Evolutionary conservation across 2,797 vertebrate species (phyloP), one percentile per base, ranked within the genome.

Genomic region (Alcedo atthis): DNA sequence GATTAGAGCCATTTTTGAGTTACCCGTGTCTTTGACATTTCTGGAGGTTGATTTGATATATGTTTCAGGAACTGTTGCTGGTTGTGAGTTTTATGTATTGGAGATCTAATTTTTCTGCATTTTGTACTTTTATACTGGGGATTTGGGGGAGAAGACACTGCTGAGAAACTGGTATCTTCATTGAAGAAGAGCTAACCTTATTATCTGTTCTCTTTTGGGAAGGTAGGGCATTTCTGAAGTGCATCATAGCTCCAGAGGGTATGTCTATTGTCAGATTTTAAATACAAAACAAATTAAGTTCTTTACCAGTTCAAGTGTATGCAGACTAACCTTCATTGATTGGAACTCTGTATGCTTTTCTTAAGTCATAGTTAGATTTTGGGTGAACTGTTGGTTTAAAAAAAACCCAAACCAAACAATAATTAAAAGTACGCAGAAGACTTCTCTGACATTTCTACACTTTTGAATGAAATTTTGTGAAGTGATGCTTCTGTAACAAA

Each of bases 381-480:
- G 16, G 1, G 5, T 68, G 20, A 70, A 20, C 2, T 35, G 4
- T 49, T 49, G 25, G 15, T 51, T 51, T 48, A 71, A 75, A 69
- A 15, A 13, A 10, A 14, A 26, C 13, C 12, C 10, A 3, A 40
- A 49, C 18, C 12, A 1, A 4, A 0, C 37, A 40, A 40, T 40
- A 40, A 40, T 40, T 40, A 11, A 43, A 78, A 43, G 4, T 6
- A 81, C 62, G 16, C 20, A 67, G 48, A 68, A 54, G 8, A 26
- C 30, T 9, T 67, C 9, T 77, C 15, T 28, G 42, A 40, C 10
- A 70, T 9, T 43, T 10, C 2, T 75, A 20, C 11, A 63, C 14
- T n/a, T 78, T 74, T 75, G 37, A 43, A 73, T 45, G 21, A 49
- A 77, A 25, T 5, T 49, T 0, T 42, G 9, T 79, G 30, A 37